Evolutionary conservation across 2,797 vertebrate genomes (phyloP), one percentile per base, ranked within the genome.

Genomic region (Crocidura indochinensis): DNA sequence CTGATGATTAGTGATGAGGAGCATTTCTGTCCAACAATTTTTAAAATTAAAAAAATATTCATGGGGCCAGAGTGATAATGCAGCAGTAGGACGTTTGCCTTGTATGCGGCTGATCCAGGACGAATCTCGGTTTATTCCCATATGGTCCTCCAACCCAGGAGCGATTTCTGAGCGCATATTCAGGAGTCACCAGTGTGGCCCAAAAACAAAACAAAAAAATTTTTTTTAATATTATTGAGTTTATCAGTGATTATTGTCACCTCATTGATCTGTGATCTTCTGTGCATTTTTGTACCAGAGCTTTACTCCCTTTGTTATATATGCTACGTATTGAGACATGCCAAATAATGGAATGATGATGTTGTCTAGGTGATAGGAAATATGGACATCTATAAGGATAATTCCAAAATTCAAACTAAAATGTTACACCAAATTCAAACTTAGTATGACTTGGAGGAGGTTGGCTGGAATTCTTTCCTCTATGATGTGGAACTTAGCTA

Each of bases 271-370:
- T 76, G 17, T 73, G 38, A 7, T 90, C 38, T 79, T 80, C 27
- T 67, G 22, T 10, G 49, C 14, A 84, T 92, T 87, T 94, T 64
- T 92, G 1, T 80, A 38, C 26, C 22, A 6, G 65, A 81, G 10
- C 29, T 47, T 92, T 44, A 92, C 53, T 24, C 12, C 44, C 84
- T 81, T 81, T 71, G 29, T 26, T 31, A 46, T 31, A 46, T 51
- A 47, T 38, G n/a, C 44, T 83, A 7, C 84, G 91, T 93, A 75
- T 82, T 91, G 77, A 86, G 29, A 91, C 8, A 78, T 72, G 6
- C 24, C 46, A 74, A 90, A 72, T n/a, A 15, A 56, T 56, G 11
- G 53, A 56, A 56, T 56, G 62, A 44, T 76, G 49, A 64, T 68
- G 27, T 38, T 53, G 77, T 76, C n/a, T 75, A 73, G 91, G 27